These are phyloP conservation scores for Isoperla grammatica DNA, from an alignment of 2,888 invertebrate species.

Conservation along the genomic window DNA sequence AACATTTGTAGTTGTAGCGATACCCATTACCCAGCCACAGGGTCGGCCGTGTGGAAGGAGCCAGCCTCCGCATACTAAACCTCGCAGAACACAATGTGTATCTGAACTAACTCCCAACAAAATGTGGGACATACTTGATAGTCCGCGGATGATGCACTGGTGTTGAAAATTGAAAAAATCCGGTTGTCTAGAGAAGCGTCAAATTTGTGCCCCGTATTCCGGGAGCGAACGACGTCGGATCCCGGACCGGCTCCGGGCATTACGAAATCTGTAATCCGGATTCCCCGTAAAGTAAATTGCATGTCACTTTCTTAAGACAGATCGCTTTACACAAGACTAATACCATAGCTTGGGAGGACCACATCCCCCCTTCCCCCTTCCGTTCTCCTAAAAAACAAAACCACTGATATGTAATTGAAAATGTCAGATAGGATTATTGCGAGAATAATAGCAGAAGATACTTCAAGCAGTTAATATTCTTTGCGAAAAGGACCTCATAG, in stretches of 20 bases:
- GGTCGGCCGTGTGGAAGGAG: no score
- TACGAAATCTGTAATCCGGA: neutral
- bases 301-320: constrained; percentile 19
- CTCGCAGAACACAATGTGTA: no score
- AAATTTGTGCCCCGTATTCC: constrained; percentile 19
- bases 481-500: neutral
- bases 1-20: no score
- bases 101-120: no score
- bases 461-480: constrained; percentile 1
- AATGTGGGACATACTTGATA: no score
- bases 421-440: constrained; percentile 4
- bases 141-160: neutral
- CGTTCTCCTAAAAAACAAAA: neutral
- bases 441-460: neutral
- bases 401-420: constrained; percentile 19
- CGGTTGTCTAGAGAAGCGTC: constrained; percentile 14
- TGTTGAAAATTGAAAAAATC: constrained; percentile 24
- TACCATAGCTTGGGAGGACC: neutral
- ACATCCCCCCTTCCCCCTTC: neutral
- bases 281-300: constrained; percentile 13
- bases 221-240: neutral
- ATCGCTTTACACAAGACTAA: constrained; percentile 10
- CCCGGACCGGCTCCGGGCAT: neutral
- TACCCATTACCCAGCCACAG: no score
- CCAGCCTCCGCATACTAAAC: no score